Conservation (phyloP, 2,888 invertebrate genomes). For the Rhingia campestris region DNA sequence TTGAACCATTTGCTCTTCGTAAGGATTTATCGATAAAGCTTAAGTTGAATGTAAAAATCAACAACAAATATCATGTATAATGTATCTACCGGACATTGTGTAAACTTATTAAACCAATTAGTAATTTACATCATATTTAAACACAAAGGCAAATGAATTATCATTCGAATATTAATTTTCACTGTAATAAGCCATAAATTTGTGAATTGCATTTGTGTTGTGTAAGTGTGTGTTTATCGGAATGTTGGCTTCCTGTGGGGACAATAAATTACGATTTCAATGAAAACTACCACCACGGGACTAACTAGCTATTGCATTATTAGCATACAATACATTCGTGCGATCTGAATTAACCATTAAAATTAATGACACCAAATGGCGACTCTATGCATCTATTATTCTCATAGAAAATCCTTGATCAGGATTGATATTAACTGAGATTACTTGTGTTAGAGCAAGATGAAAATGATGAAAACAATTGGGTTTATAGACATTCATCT, state of each 20-base stretch:
- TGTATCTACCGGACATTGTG: conserved; percentile 5
- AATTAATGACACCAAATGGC: conserved; percentile 37
- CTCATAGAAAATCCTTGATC: background rate
- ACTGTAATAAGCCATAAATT: conserved; percentile 46
- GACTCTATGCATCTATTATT: conserved; percentile 8
- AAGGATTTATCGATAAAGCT: too few relatives aligned
- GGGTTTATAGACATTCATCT: too few relatives aligned
- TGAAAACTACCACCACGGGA: conserved; percentile 34
- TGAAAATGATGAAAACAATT: too few relatives aligned
- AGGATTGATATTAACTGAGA: background rate
- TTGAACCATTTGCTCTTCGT: too few relatives aligned
- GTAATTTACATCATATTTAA: conserved; percentile 46
- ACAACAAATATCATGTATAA: background rate
- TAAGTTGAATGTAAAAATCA: too few relatives aligned
- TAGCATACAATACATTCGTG: background rate
- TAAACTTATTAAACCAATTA: conserved; percentile 20
- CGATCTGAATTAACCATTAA: conserved; percentile 41
- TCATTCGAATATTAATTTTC: conserved; percentile 40
- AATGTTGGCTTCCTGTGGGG: conserved; percentile 25
- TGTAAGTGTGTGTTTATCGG: conserved; percentile 26
- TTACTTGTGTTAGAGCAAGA: background rate
- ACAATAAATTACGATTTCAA: conserved; percentile 37
- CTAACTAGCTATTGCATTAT: conserved; percentile 19
- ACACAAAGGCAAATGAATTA: conserved; percentile 40
- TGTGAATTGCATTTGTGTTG: conserved; percentile 23